These are phyloP conservation scores for Eptesicus fuscus DNA, from an alignment of 2,113 vertebrate genomes.

Conservation along the genomic window DNA sequence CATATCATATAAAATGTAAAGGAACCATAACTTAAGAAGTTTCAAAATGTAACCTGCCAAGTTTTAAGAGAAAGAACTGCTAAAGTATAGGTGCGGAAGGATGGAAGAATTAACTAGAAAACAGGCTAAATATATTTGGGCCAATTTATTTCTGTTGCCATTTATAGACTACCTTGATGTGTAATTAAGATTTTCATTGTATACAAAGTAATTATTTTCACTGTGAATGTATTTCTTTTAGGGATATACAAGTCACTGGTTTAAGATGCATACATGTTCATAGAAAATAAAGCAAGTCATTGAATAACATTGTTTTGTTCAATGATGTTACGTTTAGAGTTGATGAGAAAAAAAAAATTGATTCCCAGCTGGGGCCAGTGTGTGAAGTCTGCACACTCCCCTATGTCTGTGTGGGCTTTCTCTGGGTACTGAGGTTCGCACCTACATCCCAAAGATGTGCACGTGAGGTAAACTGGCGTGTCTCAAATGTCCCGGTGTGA, in stretches of 20 bases:
- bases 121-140: background rate
- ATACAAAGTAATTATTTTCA: background rate
- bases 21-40: background rate
- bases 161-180: background rate
- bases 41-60: background rate
- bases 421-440: too few species aligned
- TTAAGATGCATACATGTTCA: background rate
- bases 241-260: background rate
- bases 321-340: background rate
- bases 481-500: background rate
- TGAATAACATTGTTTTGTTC: background rate
- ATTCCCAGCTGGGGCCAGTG: background rate
- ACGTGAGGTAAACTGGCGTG: background rate
- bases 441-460: too few species aligned
- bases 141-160: background rate
- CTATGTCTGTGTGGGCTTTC: background rate
- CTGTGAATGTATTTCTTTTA: background rate
- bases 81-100: background rate
- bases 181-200: conserved; percentile 6
- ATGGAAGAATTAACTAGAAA: background rate
- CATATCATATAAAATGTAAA: background rate
- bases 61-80: background rate
- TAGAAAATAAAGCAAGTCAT: background rate
- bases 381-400: background rate
- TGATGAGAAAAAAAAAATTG: background rate